Evolutionary conservation across 23 tunicate genomes (phyloP).

Genomic region (Trididemnum nubilum): DNA sequence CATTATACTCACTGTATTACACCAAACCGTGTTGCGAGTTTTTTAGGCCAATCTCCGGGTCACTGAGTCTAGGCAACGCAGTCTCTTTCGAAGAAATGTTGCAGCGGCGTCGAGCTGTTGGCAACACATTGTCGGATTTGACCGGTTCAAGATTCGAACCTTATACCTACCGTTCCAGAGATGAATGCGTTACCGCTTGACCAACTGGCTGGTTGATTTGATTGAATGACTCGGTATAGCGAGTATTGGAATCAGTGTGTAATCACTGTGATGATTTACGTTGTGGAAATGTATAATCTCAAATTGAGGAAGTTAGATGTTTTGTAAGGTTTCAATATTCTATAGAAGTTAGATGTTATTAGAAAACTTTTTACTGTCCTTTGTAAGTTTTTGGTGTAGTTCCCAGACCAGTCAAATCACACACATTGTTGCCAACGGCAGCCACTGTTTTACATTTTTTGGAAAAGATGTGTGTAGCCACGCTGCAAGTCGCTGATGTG

Average conservation of each 20-base stretch:
- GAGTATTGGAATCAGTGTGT: too few species aligned
- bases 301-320: too few species aligned
- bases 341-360: too few species aligned
- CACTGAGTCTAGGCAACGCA: not conserved
- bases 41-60: not conserved
- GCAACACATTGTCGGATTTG: not conserved
- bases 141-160: not conserved
- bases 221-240: too few species aligned
- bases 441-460: not conserved
- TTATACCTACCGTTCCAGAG: not conserved
- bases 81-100: not conserved
- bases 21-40: not conserved
- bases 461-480: too few species aligned
- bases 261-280: too few species aligned
- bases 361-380: too few species aligned
- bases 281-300: too few species aligned
- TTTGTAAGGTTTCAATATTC: too few species aligned
- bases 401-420: not conserved
- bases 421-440: not conserved
- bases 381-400: not conserved
- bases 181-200: too few species aligned
- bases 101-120: not conserved
- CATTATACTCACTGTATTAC: not conserved
- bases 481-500: too few species aligned
- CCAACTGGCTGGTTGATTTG: too few species aligned